A percentile compares a stretch with the other conserved stretches of the same genome.
These are phyloP conservation scores for Miniopterus natalensis DNA, from an alignment of 2,113 vertebrate species.

Conservation along the genomic window DNA sequence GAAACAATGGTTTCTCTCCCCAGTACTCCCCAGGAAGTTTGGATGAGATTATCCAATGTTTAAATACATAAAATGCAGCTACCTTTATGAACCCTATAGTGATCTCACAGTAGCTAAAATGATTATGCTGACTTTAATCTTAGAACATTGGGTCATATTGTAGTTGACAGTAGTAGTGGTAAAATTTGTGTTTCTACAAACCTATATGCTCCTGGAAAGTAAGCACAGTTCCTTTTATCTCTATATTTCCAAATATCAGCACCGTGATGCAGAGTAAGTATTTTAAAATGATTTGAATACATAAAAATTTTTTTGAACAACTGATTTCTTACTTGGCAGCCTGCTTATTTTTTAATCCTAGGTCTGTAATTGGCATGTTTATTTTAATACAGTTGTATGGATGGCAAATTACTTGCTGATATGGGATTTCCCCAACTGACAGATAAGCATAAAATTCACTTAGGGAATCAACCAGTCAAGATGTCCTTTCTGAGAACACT, in stretches of 20 bases:
- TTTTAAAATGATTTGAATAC: not conserved
- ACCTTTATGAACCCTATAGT: not conserved
- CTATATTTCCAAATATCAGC: not conserved
- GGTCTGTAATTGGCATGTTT: conserved; percentile 2
- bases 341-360: not conserved
- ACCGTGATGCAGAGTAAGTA: not conserved
- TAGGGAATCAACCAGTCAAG: not conserved
- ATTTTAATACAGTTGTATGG: conserved; percentile 50
- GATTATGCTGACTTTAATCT: conserved; percentile 21
- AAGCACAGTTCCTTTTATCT: not conserved
- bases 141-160: not conserved
- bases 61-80: not conserved
- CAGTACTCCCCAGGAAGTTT: not conserved
- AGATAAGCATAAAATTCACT: conserved; percentile 49
- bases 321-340: not conserved
- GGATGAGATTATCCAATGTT: not conserved
- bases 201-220: not conserved
- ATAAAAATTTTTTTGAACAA: not conserved
- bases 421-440: conserved; percentile 26
- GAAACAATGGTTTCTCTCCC: not conserved
- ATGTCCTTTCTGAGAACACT: not conserved
- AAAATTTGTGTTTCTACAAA: conserved; percentile 25
- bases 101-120: not conserved
- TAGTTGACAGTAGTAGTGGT: not conserved
- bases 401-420: conserved; percentile 45